Evolutionary conservation across 2,888 invertebrate species (phyloP).

Genomic region (Linnaemya vulpina): DNA sequence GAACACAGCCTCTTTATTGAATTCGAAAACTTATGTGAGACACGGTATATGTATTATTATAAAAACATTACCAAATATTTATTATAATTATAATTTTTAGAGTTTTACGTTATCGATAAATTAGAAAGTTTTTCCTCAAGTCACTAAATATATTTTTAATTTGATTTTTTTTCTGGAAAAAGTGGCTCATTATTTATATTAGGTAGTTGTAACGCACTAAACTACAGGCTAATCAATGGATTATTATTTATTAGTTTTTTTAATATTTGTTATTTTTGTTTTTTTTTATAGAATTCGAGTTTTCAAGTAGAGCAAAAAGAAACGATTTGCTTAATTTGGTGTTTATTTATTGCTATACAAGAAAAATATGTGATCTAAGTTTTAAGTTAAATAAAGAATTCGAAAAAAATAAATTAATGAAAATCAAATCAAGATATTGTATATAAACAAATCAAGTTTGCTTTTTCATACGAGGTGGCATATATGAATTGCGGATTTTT

Average conservation of each 20-base stretch:
- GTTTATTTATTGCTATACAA: conserved; percentile 68
- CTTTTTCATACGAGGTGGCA: too few relatives aligned
- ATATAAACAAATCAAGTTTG: not conserved
- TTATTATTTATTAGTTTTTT: conserved; percentile 16
- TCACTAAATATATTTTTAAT: conserved; percentile 35
- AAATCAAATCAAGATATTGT: conserved; percentile 28
- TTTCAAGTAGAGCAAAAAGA: conserved; percentile 30
- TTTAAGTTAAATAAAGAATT: conserved; percentile 69
- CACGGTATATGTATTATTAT: conserved; percentile 50
- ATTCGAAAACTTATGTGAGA: conserved; percentile 26
- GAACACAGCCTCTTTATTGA: not conserved
- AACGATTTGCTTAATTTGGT: conserved; percentile 60
- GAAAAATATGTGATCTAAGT: conserved; percentile 74
- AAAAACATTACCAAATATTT: conserved; percentile 70
- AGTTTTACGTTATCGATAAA: conserved; percentile 41
- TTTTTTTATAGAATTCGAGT: conserved; percentile 31
- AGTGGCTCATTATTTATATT: conserved; percentile 30
- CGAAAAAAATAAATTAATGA: conserved; percentile 46
- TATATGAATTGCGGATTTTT: too few relatives aligned
- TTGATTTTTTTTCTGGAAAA: conserved; percentile 4
- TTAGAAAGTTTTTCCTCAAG: conserved; percentile 37
- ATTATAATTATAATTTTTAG: conserved; percentile 42
- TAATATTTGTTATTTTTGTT: not conserved
- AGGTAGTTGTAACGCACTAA: conserved; percentile 39
- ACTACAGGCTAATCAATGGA: conserved; percentile 24